Evolutionary conservation across 2,113 vertebrate species (phyloP).

Genomic region (Sylvicapra grimmia): DNA sequence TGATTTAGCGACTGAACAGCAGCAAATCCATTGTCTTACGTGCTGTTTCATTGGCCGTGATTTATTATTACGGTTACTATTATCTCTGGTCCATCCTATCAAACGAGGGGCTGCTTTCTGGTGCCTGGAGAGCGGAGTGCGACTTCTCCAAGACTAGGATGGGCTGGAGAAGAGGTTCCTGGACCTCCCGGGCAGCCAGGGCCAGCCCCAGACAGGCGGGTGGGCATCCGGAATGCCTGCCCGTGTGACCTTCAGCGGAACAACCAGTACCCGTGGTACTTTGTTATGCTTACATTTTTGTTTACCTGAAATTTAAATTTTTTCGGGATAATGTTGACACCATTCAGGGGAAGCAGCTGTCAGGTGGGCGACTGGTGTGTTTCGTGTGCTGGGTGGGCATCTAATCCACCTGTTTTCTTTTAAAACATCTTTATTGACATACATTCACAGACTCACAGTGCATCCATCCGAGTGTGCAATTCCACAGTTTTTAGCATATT

Average conservation of each 20-base stretch:
- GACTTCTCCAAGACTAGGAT: background rate
- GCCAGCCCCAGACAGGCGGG: background rate
- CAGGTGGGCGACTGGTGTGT: fast-evolving
- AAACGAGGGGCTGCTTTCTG: background rate
- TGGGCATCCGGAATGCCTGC: background rate
- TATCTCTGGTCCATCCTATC: background rate
- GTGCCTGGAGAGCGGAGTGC: fast-evolving
- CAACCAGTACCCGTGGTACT: too few species aligned
- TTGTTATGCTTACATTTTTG: background rate
- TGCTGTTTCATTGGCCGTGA: fast-evolving
- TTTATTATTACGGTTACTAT: fast-evolving
- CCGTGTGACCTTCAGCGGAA: background rate
- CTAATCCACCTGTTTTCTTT: background rate
- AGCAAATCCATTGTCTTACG: fast-evolving
- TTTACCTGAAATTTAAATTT: background rate
- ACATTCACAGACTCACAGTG: background rate
- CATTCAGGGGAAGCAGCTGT: background rate
- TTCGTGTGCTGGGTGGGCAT: background rate
- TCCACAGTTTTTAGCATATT: background rate
- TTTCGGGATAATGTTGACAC: background rate
- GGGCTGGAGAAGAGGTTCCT: background rate
- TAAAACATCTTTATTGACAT: background rate
- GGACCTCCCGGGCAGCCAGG: background rate
- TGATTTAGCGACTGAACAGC: background rate
- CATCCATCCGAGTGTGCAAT: fast-evolving